A percentile compares a stretch with the other conserved stretches of the same genome.
phyloP scores from a whole-genome alignment of 2,888 invertebrate genomes.

The Trichogramma evanescens region DNA sequence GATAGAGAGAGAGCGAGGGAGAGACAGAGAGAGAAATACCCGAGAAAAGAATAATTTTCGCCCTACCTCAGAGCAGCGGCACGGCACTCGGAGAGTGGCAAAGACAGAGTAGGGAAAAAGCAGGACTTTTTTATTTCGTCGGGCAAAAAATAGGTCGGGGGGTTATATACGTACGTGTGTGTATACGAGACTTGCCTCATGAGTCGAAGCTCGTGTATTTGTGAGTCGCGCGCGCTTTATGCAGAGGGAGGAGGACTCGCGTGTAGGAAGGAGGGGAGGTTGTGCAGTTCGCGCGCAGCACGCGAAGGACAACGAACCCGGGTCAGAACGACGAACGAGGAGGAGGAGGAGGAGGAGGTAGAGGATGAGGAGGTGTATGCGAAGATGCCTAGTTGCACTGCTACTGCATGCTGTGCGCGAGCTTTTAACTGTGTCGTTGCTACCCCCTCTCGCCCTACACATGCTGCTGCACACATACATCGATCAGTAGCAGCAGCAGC shows the following conservation, averaged over 20 bases:
- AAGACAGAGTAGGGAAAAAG: too few species aligned
- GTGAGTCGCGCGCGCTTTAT: conserved; percentile 4
- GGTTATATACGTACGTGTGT: too few species aligned
- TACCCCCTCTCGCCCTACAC: too few species aligned
- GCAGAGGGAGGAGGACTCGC: conserved; percentile 11
- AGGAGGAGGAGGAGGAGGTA: too few species aligned
- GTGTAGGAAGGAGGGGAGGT: conserved; percentile 1
- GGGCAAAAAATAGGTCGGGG: conserved; percentile 15
- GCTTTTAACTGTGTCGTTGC: too few species aligned
- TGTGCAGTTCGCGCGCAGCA: conserved; percentile 4
- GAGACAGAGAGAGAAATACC: too few species aligned
- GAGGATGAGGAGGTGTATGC: too few species aligned
- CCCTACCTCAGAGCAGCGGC: conserved; percentile 1
- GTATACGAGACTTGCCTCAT: background rate
- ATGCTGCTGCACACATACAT: too few species aligned
- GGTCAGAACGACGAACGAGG: conserved; percentile 25
- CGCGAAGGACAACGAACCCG: conserved; percentile 38
- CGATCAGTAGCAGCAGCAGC: too few species aligned
- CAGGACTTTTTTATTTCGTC: conserved; percentile 19
- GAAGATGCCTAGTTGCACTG: too few species aligned
- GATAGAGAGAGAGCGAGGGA: conserved; percentile 11
- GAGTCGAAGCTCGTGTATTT: background rate
- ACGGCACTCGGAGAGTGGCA: background rate
- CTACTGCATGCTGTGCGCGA: too few species aligned
- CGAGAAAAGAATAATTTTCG: conserved; percentile 19